These are phyloP conservation scores for Brachynemurus nebulosus DNA, from an alignment of 2,888 invertebrate species.

Conservation along the genomic window DNA sequence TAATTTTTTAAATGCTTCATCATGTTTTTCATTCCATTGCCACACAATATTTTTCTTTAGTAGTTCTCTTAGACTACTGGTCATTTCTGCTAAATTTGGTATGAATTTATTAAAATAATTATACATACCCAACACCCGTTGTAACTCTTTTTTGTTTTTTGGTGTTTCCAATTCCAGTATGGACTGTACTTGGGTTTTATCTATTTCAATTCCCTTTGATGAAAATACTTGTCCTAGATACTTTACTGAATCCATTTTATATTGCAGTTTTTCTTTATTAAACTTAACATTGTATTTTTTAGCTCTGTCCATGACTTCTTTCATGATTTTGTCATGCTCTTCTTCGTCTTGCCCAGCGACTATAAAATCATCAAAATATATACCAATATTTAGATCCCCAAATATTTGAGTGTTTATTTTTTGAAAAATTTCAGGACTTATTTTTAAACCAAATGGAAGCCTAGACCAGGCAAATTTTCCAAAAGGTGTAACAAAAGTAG, in stretches of 20 bases:
- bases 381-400: background rate
- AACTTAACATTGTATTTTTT: slow-evolving; percentile 16
- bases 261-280: slow-evolving; percentile 16
- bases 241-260: slow-evolving; percentile 14
- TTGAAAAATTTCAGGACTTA: slow-evolving; percentile 14
- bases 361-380: background rate
- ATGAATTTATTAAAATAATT: slow-evolving; percentile 19
- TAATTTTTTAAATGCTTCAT: slow-evolving; percentile 15
- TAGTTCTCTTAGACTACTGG: slow-evolving; percentile 16
- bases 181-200: slow-evolving; percentile 13
- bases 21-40: slow-evolving; percentile 15
- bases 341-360: slow-evolving; percentile 11
- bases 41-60: slow-evolving; percentile 15
- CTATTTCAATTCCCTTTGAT: slow-evolving; percentile 2
- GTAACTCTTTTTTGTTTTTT: slow-evolving; percentile 14
- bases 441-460: slow-evolving; percentile 14
- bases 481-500: background rate
- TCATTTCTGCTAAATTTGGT: slow-evolving; percentile 18
- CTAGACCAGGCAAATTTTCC: slow-evolving; percentile 3
- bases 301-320: slow-evolving; percentile 12
- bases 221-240: slow-evolving; percentile 17
- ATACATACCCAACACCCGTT: slow-evolving; percentile 18
- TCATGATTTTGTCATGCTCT: slow-evolving; percentile 17
- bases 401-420: background rate
- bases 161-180: slow-evolving; percentile 17